phyloP scores from a whole-genome alignment of 1,140 invertebrate genomes.

The Spodoptera frugiperda region DNA sequence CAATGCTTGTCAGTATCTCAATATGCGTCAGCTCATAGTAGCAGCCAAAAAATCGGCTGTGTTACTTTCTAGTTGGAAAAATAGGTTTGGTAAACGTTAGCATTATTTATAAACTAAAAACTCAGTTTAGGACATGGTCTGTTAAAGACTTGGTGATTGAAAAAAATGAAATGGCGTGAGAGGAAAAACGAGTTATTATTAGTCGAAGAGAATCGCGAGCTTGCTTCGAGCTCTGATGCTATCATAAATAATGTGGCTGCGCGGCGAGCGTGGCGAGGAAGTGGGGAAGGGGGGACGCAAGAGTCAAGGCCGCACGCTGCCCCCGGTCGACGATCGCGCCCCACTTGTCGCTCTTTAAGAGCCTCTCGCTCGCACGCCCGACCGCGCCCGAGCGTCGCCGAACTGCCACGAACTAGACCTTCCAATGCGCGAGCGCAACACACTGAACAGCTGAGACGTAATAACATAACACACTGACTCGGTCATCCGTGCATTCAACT shows the following conservation, averaged over 20 bases:
- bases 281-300: constrained; percentile 75
- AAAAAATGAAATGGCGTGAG: constrained; percentile 83
- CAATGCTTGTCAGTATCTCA: constrained; percentile 48
- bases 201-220: constrained; percentile 81
- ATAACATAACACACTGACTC: constrained; percentile 86
- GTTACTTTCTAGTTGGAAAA: constrained; percentile 13
- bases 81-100: background rate
- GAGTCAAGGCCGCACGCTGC: constrained; percentile 90
- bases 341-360: constrained; percentile 75
- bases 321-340: constrained; percentile 86
- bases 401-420: constrained; percentile 81
- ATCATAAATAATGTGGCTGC: constrained; percentile 85
- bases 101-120: constrained; percentile 5
- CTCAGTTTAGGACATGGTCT: constrained; percentile 31
- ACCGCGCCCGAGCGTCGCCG: constrained; percentile 68
- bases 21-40: constrained; percentile 32
- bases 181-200: constrained; percentile 86
- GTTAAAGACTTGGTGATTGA: constrained; percentile 41
- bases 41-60: background rate
- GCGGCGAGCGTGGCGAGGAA: constrained; percentile 68
- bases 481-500: constrained; percentile 86
- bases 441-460: constrained; percentile 83
- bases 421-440: constrained; percentile 80
- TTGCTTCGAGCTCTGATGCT: constrained; percentile 82
- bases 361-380: constrained; percentile 72